Conservation (phyloP, 2,113 vertebrate genomes). For the Uria lomvia region DNA sequence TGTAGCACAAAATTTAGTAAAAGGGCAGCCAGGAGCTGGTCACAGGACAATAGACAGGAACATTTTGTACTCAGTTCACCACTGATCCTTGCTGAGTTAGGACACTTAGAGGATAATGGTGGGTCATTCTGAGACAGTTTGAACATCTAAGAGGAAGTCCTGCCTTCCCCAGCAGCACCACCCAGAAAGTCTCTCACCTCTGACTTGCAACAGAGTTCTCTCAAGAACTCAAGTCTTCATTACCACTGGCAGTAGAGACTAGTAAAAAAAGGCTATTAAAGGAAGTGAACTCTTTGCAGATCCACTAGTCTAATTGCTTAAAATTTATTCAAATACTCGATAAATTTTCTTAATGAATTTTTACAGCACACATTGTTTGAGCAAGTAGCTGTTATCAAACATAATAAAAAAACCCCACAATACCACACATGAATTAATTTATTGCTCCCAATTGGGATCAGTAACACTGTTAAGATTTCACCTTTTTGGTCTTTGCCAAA, state of each 20-base stretch:
- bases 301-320: background rate
- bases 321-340: background rate
- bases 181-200: background rate
- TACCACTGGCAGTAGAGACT: background rate
- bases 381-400: background rate
- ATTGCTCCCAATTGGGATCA: background rate
- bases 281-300: background rate
- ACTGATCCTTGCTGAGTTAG: background rate
- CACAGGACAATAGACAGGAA: background rate
- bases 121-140: background rate
- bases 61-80: background rate
- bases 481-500: background rate
- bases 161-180: background rate
- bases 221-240: background rate
- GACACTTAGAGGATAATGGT: background rate
- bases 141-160: background rate
- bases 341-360: background rate
- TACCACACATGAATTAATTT: background rate
- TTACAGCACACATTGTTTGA: background rate
- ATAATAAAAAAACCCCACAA: background rate
- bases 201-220: background rate
- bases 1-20: background rate
- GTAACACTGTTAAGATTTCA: background rate
- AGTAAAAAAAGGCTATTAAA: background rate
- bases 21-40: background rate